These are phyloP conservation scores for Sturnus vulgaris DNA, from an alignment of 2,113 vertebrate genomes.

Conservation along the genomic window DNA sequence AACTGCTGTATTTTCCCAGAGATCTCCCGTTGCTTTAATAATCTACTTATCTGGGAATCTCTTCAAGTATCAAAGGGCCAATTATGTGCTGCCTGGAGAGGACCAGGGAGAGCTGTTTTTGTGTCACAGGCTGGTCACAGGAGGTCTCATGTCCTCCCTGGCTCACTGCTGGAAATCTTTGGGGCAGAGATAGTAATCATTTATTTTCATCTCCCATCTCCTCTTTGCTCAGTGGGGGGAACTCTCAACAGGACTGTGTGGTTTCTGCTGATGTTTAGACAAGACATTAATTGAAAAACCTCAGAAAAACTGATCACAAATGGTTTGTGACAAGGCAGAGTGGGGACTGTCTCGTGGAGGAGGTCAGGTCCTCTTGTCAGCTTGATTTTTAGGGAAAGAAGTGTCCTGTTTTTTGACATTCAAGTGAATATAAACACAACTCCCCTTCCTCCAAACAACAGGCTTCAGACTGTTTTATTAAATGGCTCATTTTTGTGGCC, in stretches of 20 bases:
- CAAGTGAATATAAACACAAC: neutral
- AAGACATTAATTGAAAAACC: neutral
- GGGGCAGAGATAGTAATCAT: neutral
- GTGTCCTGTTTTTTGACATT: neutral
- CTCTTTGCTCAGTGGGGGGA: neutral
- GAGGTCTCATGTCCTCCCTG: neutral
- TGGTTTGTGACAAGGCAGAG: neutral
- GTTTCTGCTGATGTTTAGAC: neutral
- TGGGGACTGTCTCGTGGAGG: neutral
- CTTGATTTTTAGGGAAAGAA: neutral
- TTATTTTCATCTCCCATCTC: neutral
- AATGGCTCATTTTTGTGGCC: neutral
- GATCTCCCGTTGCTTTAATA: conserved; percentile 14
- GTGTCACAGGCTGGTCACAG: neutral
- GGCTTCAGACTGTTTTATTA: neutral
- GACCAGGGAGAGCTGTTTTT: neutral
- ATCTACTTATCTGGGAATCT: neutral
- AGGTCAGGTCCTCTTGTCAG: neutral
- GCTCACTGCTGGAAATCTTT: neutral
- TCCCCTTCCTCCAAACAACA: neutral
- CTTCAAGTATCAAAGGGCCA: conserved; percentile 12
- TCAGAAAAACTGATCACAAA: neutral
- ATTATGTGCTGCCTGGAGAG: neutral
- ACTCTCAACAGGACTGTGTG: neutral
- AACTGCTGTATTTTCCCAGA: neutral